Base-by-base conservation (phyloP, 64 coral and sea anemone species). In the Catalaphyllia jardinei region DNA sequence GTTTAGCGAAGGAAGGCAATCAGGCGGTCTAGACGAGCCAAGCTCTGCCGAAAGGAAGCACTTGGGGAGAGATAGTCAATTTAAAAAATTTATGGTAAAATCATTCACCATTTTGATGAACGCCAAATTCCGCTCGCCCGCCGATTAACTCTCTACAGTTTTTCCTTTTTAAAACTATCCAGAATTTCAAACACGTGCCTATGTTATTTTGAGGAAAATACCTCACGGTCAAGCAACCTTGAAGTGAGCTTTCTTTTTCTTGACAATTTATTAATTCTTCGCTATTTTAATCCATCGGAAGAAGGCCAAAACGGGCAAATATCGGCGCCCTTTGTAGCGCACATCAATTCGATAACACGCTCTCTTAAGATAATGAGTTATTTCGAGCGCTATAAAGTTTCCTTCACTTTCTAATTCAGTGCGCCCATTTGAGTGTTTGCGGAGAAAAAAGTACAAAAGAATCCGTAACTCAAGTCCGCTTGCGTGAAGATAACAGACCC, bases 291-390 rank as follows among this genome's bases (percentile, higher is more conserved):
- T 65, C 59, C 62, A 24, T 83, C 31, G 81, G 81, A 85, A 71
- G 81, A 85, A 46, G n/a, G 62, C 24, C 81, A 85, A 85, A 85
- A 10, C 35, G 22, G 24, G 62, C 42, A 85, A 85, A 85, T 67
- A 85, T 71, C 81, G 81, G 81, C 25, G 28, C 20, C 63, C 81
- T 85, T 85, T 71, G 81, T 71, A 71, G 4, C 22, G 35, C 18
- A 10, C 62, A 19, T 51, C 22, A 71, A 42, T 85, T 71, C 62
- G 60, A 67, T 71, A 85, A 85, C 63, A 71, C 61, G 33, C 62
- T 67, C 16, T 65, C 31, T 63, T 61, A 33, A 22, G 62, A 71
- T 85, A 85, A 85, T 85, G 39, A 85, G 33, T 46, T 28, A 71
- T 28, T 85, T 71, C 10, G 11, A 0, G 63, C 39, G 35, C 81